Base-by-base conservation (phyloP, 2,113 vertebrate genomes). In the Camelus dromedarius region DNA sequence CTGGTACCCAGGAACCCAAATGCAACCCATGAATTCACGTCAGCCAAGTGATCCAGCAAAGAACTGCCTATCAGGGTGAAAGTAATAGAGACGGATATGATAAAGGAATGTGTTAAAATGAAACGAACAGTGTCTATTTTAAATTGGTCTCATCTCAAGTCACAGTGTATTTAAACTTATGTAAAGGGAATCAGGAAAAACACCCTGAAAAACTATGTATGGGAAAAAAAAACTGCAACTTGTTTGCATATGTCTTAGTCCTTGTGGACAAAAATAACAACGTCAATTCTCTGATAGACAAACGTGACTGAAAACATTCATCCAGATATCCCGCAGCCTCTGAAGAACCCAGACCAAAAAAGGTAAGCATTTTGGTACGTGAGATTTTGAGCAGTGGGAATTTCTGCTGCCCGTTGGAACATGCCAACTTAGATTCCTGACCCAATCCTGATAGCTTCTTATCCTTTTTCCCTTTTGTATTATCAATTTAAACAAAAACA, bases 211-310 rank as follows among this genome's bases (percentile, higher is more conserved):
- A 89, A 42, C 8, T 54, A 24, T 42, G 15, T 46, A 18, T 28
- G 52, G 46, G 20, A 32, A 22, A 62, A 91, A 85, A 85, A 64
- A 11, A 72, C 84, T 76, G 42, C 72, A 52, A 60, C 76, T 83
- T 46, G 84, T 80, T 50, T 96, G 35, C 60, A 54, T 76, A 67
- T 89, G 8, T 85, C 46, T 93, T 83, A 50, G 32, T 93, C 66
- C 90, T n/a, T 62, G 14, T 82, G 26, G 8, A 70, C 35, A 85
- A 94, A 90, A 90, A 88, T 88, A 82, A 72, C 22, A 76, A 52
- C 11, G 13, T 85, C 42, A 91, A 77, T 93, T 93, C 58, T 77
- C 54, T 69, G 22, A 88, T 90, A 54, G 84, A 77, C 22, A 42
- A 91, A 81, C 67, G 5, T 92, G 70, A 60, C 19, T 58, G 35